Evolutionary conservation across 2,888 invertebrate species (phyloP), one percentile per base, ranked within the genome.

Genomic region (Drosophila planitibia): DNA sequence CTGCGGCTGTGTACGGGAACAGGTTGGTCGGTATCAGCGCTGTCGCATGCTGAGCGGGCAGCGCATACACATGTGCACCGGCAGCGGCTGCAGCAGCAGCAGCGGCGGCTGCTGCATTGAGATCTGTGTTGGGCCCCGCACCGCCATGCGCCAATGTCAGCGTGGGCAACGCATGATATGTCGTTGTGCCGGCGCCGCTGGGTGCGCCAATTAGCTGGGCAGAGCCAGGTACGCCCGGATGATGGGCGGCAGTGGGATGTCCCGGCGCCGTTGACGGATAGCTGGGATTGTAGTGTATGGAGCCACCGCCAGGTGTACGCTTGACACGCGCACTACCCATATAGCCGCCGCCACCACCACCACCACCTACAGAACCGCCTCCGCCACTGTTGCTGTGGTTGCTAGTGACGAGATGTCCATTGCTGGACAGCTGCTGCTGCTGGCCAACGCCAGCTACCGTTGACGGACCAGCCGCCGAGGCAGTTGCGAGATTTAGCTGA

Each of bases 1-100:
- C 67, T 37, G 93, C 86, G 70, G 92, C 66, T 35, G 93, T 85
- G 72, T 93, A 93, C 47, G 93, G 93, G 81, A 93, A 92, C 87
- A 93, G 91, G 77, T 93, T 93, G 68, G 93, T 89, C 67, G 93
- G 92, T 80, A 93, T 93, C 74, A 92, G 64, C 32, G 93, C 89
- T 51, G 93, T 83, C 55, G 82, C 92, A 65, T 93, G 92, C 76
- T 93, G 93, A 19, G 90, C 81, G 33, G 93, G 93, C 82, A 93
- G 83, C 68, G 93, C 92, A 74, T 93, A 93, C 85, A 93, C 91
- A 59, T 93, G 91, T 14, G 92, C 83, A 53, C 80, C 80, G 33
- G 91, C 79, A 54, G 79, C 82, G 57, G 86, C 89, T 64, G 90
- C 88, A 28, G 89, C 80, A 19, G 84, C 82, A 32, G 82, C 85